These are phyloP conservation scores for Callyntrura guangdongensis DNA, from an alignment of 2,888 invertebrate genomes.

Conservation along the genomic window DNA sequence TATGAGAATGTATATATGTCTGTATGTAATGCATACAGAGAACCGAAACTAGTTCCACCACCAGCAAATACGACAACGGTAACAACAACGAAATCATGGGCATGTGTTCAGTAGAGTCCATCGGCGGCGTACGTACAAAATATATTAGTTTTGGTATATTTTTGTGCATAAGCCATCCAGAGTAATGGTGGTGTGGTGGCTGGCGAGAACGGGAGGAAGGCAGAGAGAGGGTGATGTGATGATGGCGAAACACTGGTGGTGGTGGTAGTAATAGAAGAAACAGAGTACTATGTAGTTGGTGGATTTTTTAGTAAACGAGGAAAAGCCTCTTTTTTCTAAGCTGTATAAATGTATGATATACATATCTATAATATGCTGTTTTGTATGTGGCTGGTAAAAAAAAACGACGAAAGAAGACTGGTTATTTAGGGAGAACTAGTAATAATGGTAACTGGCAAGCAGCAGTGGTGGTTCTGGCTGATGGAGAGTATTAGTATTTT, in stretches of 20 bases:
- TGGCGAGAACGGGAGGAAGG: neutral
- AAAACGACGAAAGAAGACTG: too few relatives aligned
- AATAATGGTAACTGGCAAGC: too few relatives aligned
- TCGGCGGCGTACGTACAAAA: too few relatives aligned
- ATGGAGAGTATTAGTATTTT: too few relatives aligned
- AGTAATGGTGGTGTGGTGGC: neutral
- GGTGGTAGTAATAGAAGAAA: neutral
- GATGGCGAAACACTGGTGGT: conserved; percentile 14
- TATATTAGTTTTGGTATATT: neutral
- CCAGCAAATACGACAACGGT: neutral
- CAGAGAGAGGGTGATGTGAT: conserved; percentile 2
- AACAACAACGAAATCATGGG: neutral
- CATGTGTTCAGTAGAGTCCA: neutral
- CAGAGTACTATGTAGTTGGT: neutral
- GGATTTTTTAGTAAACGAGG: neutral
- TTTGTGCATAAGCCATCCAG: conserved; percentile 11
- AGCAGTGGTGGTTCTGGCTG: neutral
- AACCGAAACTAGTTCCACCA: too few relatives aligned
- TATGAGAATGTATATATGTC: too few relatives aligned
- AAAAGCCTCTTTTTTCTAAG: conserved; percentile 20
- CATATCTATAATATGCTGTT: neutral
- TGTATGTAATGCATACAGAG: too few relatives aligned
- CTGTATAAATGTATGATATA: neutral
- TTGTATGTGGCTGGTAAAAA: too few relatives aligned
- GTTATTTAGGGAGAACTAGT: too few relatives aligned